phyloP scores from a whole-genome alignment of 2,797 vertebrate species.

The Carapus acus region DNA sequence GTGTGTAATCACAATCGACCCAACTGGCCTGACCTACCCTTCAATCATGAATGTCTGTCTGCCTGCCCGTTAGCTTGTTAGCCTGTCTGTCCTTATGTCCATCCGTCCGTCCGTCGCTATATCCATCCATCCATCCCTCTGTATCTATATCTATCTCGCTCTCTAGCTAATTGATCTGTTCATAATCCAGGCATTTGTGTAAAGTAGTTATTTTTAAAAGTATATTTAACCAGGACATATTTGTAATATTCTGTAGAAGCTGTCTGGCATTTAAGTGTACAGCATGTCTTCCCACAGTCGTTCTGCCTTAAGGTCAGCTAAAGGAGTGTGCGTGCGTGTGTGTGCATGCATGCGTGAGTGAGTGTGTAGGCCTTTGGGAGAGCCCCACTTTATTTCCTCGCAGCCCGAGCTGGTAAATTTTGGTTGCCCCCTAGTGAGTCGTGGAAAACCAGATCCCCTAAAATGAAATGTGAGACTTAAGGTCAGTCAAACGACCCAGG shows the following conservation, averaged over 20 bases:
- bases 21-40: too few species aligned
- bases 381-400: conserved; percentile 61
- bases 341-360: conserved; percentile 8
- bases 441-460: conserved; percentile 62
- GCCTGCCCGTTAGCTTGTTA: too few species aligned
- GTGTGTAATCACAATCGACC: too few species aligned
- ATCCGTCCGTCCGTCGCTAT: too few species aligned
- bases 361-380: conserved; percentile 73
- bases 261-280: conserved; percentile 26
- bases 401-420: conserved; percentile 64
- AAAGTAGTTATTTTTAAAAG: too few species aligned
- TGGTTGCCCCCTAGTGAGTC: conserved; percentile 46
- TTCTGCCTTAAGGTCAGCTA: conserved; percentile 51
- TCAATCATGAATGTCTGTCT: too few species aligned
- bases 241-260: conserved; percentile 12
- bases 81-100: too few species aligned
- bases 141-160: too few species aligned
- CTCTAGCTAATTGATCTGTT: too few species aligned
- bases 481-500: conserved; percentile 46
- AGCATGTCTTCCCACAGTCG: conserved; percentile 46
- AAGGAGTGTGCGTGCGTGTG: conserved; percentile 38
- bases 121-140: too few species aligned
- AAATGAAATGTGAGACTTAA: conserved; percentile 64
- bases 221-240: conserved; percentile 16
- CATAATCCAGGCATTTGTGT: too few species aligned